Evolutionary conservation across 2,888 invertebrate genomes (phyloP), one percentile per base, ranked within the genome.

Genomic region (Sinotaia quadrata): DNA sequence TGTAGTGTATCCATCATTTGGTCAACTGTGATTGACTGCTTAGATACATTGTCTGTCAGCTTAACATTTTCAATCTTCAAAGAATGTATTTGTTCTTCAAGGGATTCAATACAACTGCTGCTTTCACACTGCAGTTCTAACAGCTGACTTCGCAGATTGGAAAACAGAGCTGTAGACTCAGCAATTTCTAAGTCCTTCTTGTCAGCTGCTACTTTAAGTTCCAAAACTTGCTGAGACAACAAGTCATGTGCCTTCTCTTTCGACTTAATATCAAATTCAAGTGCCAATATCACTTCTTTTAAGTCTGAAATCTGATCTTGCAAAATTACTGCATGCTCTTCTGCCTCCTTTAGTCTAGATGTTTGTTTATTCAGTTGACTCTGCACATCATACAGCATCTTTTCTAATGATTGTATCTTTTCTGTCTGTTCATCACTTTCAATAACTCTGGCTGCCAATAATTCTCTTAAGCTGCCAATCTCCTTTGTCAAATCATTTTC

Each of bases 261-360:
- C 1, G 65, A 31, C 33, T 44, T 33, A 5, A 56, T 15, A 2
- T 49, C 47, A 18, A 27, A n/a, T 36, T 68, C 66, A 12, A 70
- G 34, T 21, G 51, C 29, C 15, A 47, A 21, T 15, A 41, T 44
- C 10, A 34, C 18, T 44, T 73, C 69, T 59, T 71, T 51, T 47
- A 69, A 29, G 12, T 59, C 67, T 36, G 67, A 21, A 36, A 65
- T 65, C 34, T 65, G 37, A 33, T 74, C 31, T 34, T 61, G 59
- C 52, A 51, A 65, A 15, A 21, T 44, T 27, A 0, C 29, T 24
- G 37, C 24, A 10, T 59, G 36, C 36, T 37, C 57, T 21, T 60
- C 33, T 56, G 33, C 31, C 31, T 71, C 70, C 36, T 37, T 49
- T 8, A 57, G 24, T 27, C 57, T n/a, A 4, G 47, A 21, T 41